phyloP scores from a whole-genome alignment of 1,140 invertebrate species.

The Drosophila sulfurigaster region DNA sequence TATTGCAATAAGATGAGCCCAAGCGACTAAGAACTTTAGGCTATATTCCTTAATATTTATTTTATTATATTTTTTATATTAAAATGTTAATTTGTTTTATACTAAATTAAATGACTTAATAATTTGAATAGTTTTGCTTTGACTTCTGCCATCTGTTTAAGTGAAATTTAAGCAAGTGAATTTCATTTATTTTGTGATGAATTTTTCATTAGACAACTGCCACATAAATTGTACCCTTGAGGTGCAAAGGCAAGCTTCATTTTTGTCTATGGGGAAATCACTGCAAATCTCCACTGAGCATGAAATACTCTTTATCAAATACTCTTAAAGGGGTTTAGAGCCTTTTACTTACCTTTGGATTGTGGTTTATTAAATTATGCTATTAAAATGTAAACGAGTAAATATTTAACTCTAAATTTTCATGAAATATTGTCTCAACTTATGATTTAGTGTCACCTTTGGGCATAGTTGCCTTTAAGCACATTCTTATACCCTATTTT shows the following conservation, averaged over 20 bases:
- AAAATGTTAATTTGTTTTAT: too few relatives aligned
- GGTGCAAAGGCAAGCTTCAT: not conserved
- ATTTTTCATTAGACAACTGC: conserved; percentile 18
- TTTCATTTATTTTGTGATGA: not conserved
- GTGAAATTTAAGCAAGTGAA: not conserved
- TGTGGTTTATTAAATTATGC: too few relatives aligned
- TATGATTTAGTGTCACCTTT: not conserved
- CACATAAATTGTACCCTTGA: not conserved
- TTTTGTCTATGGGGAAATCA: not conserved
- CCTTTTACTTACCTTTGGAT: too few relatives aligned
- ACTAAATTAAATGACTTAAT: too few relatives aligned
- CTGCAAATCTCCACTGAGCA: not conserved
- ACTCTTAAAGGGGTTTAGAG: not conserved
- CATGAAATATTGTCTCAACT: too few relatives aligned
- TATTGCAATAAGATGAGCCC: too few relatives aligned
- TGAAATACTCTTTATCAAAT: not conserved
- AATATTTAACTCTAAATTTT: too few relatives aligned
- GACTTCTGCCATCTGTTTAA: not conserved
- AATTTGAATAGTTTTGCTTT: too few relatives aligned
- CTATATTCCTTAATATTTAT: not conserved
- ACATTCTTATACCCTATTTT: too few relatives aligned
- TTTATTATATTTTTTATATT: too few relatives aligned
- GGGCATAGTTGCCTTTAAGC: not conserved
- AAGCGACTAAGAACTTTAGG: too few relatives aligned
- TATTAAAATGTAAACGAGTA: too few relatives aligned